Base-by-base conservation (phyloP, 2,797 vertebrate species). In the Rhinophrynus dorsalis region DNA sequence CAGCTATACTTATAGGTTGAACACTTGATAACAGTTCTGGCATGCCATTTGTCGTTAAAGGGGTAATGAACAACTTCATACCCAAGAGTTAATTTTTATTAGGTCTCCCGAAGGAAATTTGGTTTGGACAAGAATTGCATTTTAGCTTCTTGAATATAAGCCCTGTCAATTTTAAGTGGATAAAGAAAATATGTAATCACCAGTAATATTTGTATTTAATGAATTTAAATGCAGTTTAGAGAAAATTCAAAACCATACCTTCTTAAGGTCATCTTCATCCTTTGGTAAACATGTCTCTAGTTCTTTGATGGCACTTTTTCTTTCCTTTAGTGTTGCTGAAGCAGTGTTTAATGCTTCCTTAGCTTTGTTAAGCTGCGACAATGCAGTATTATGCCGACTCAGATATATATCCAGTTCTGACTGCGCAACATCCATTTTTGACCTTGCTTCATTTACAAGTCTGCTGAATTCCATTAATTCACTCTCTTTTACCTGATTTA, bases 331-430 rank as follows among this genome's bases (percentile, higher is more conserved):
- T 0, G 89, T 97, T 75, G 80, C 87, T 2, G 92, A 90, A 10
- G 93, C 81, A 3, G 85, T 86, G 54, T 68, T 68, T 45, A 95
- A 89, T 1, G 90, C 88, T 75, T 93, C 91, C 78, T 94, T 93
- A 10, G 92, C 86, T 5, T 94, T 82, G 67, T 84, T 93, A 61
- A 98, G 83, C 24, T 90, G 92, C 1, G 88, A 90, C 59, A 98
- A 21, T 1, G 96, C 96, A 0, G 84, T 89, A 60, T 95, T 98
- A 79, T 98, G 91, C 30, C 84, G 84, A 79, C 92, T 96, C 10
- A 99, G 90, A 76, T 96, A 96, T 70, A 99, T 92, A 75, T 98
- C 94, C 6, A 99, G 88, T 81, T 99, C 97, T 0, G 94, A 93
- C 26, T 95, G 95, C 3, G 93, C 91, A 0, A 99, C 79, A 2